Conservation (phyloP, 1,140 invertebrate species). For the Drosophila albomicans region DNA sequence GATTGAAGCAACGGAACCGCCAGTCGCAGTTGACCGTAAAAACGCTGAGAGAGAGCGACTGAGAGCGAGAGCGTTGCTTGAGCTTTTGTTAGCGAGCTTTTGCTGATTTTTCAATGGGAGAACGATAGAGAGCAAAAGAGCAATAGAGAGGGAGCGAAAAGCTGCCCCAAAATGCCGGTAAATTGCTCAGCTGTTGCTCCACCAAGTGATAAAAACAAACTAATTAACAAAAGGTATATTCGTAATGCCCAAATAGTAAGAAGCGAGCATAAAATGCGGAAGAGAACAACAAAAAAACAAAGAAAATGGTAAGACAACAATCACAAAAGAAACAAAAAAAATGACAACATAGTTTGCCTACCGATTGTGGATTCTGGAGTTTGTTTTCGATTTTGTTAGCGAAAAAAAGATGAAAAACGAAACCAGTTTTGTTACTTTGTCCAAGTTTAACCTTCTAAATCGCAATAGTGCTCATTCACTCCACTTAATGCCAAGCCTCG, state of each 20-base stretch:
- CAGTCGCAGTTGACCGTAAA: neutral
- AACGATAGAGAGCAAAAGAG: conserved; percentile 3
- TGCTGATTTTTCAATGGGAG: conserved; percentile 5
- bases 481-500: conserved; percentile 67
- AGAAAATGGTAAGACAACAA: neutral
- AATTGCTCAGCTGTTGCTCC: conserved; percentile 52
- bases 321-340: conserved; percentile 3
- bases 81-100: conserved; percentile 32
- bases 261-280: conserved; percentile 45
- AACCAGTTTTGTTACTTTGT: conserved; percentile 56
- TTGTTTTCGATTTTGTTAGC: conserved; percentile 31
- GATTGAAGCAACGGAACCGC: conserved; percentile 36
- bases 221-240: conserved; percentile 62
- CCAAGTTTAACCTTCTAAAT: conserved; percentile 71
- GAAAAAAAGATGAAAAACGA: conserved; percentile 20
- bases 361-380: conserved; percentile 3
- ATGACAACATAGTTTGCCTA: conserved; percentile 30
- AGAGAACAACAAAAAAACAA: conserved; percentile 9
- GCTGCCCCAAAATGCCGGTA: conserved; percentile 42
- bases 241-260: conserved; percentile 44
- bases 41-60: neutral
- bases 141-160: conserved; percentile 30
- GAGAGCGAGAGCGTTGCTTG: conserved; percentile 8
- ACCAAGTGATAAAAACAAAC: conserved; percentile 57
- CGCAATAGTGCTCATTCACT: conserved; percentile 60